phyloP scores from a whole-genome alignment of 1,140 invertebrate species.

The Eubasilissa regina region DNA sequence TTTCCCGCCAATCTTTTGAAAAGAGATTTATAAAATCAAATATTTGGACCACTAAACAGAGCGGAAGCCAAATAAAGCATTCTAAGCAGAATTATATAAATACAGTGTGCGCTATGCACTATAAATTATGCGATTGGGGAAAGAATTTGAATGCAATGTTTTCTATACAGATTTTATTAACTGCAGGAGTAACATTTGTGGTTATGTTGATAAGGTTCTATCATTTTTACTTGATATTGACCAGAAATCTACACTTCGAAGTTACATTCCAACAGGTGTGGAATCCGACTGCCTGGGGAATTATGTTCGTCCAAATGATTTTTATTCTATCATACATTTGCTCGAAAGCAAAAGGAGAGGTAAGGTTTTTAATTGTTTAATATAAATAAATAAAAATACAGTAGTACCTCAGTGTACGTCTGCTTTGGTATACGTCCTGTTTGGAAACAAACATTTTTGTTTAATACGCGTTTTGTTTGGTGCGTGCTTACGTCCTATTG shows the following conservation, averaged over 20 bases:
- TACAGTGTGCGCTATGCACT: slow-evolving; percentile 1
- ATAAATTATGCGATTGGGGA: neutral
- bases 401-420: no score
- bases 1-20: neutral
- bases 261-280: neutral
- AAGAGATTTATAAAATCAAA: neutral
- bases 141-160: neutral
- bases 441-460: no score
- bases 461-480: no score
- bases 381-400: neutral
- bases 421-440: no score
- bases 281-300: slow-evolving; percentile 10
- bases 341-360: slow-evolving; percentile 37
- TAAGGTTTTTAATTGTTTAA: neutral
- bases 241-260: neutral
- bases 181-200: neutral
- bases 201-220: neutral
- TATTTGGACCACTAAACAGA: neutral
- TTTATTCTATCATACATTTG: slow-evolving; percentile 34
- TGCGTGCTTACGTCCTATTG: no score
- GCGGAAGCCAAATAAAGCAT: neutral
- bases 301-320: slow-evolving; percentile 13
- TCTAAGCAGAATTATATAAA: neutral
- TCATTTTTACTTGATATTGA: slow-evolving; percentile 8
- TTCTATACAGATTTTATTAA: slow-evolving; percentile 1